These are phyloP conservation scores for Cryptophagus acutangulus DNA, from an alignment of 2,888 invertebrate genomes.

Conservation along the genomic window DNA sequence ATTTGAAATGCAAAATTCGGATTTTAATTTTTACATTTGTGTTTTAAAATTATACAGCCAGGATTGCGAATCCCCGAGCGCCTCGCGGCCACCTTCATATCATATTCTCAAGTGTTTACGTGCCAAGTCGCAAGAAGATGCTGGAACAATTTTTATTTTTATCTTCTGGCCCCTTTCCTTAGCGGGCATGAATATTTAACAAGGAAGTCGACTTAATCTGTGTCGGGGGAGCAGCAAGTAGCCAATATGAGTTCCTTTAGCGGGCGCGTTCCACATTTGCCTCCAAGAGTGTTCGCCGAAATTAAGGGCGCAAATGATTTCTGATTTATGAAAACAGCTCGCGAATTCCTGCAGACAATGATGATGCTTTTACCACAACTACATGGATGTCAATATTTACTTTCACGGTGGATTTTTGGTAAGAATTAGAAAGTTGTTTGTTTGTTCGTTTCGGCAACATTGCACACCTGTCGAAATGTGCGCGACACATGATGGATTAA, in stretches of 20 bases:
- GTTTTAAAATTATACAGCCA: too few relatives aligned
- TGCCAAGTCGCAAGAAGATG: slow-evolving; percentile 41
- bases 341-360: too few relatives aligned
- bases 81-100: slow-evolving; percentile 43
- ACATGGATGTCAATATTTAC: slow-evolving; percentile 35
- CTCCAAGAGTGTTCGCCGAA: slow-evolving; percentile 22
- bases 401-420: slow-evolving; percentile 1
- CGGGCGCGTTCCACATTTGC: slow-evolving; percentile 22
- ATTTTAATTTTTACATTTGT: too few relatives aligned
- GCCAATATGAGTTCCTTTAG: slow-evolving; percentile 48
- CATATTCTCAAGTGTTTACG: slow-evolving; percentile 48
- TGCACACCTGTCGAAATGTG: slow-evolving; percentile 36
- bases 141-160: slow-evolving; percentile 51
- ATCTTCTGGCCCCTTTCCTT: slow-evolving; percentile 54
- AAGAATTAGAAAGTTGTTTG: too few relatives aligned
- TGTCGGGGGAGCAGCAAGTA: slow-evolving; percentile 51
- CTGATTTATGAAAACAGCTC: slow-evolving; percentile 46
- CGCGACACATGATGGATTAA: slow-evolving; percentile 70
- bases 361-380: slow-evolving; percentile 32
- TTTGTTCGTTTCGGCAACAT: too few relatives aligned
- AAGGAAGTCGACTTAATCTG: slow-evolving; percentile 55
- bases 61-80: slow-evolving; percentile 25
- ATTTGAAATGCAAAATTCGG: too few relatives aligned
- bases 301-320: slow-evolving; percentile 45
- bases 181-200: slow-evolving; percentile 58